phyloP scores from a whole-genome alignment of 2,113 vertebrate species.

The Corythornis vintsioides region DNA sequence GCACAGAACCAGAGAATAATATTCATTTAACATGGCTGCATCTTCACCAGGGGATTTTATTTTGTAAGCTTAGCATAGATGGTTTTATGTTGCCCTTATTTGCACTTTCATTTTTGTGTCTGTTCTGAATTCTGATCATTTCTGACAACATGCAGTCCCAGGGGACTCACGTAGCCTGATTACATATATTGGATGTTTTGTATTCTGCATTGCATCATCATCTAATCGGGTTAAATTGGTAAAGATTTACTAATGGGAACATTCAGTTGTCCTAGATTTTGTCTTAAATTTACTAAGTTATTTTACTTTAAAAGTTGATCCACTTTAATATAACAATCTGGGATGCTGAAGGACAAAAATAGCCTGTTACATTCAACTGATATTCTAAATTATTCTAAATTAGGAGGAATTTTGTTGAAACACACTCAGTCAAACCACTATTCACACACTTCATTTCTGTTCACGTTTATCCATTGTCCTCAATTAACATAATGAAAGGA shows the following conservation, averaged over 20 bases:
- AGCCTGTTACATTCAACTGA: background rate
- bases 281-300: background rate
- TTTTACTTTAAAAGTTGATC: constrained; percentile 39
- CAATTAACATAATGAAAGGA: background rate
- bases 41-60: background rate
- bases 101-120: background rate
- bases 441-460: background rate
- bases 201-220: background rate
- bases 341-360: constrained; percentile 18
- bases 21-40: background rate
- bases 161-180: background rate
- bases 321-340: background rate
- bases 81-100: background rate
- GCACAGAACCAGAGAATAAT: background rate
- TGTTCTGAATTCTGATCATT: background rate
- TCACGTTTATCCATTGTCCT: background rate
- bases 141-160: background rate
- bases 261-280: constrained; percentile 37
- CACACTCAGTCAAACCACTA: background rate
- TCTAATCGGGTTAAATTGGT: constrained; percentile 24
- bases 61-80: background rate
- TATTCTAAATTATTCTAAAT: background rate
- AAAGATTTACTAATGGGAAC: constrained; percentile 46
- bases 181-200: constrained; percentile 13
- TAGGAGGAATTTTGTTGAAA: background rate